Base-by-base conservation (phyloP, 2,888 invertebrate genomes). In the Drosophila vallismaia region DNA sequence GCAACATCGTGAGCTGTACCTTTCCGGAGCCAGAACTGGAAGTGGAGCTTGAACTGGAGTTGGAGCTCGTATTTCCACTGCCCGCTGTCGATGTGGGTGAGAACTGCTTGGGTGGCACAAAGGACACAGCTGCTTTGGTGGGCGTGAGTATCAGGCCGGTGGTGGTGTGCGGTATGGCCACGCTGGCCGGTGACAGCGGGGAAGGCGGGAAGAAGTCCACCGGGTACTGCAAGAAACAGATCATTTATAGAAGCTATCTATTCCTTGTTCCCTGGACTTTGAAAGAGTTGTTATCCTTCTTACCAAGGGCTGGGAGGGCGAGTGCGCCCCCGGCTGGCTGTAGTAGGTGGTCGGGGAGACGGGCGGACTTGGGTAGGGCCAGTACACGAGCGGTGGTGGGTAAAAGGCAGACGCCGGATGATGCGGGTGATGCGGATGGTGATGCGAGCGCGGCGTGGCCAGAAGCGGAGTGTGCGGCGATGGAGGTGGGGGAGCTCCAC, bases 281-380 rank as follows among this genome's bases (percentile, higher is more conserved):
- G 10, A 38, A 38, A 12, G 1, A n/a, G n/a, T 6, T n/a, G 6
- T 9, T 12, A 38, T 38, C 9, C 10, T 38, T 4, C 54, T 79
- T 62, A 91, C 91, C 88, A 91, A 64, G 29, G 91, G 84, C 70
- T 88, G 90, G 9, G 91, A 88, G 0, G 89, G 89, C 28, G 91
- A 90, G 62, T 91, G 91, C 26, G 95, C 94, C 28, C 85, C 88
- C 2, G 94, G 94, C 58, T 89, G 90, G 71, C 95, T 95, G 89
- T 95, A 96, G 91, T 96, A 96, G 85, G 95, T 96, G 40, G 97
- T 97, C 0, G 98, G 98, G 45, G 97, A 97, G 14, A 98, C 97
- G 0, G 98, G 98, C 40, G 98, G 98, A 84, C 97, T 97, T 49
- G 98, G 97, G 92, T 98, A 98, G 0, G 96, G 96, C 97, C 97